phyloP scores from a whole-genome alignment of 2,888 invertebrate species.

The Platycheirus rosarum region DNA sequence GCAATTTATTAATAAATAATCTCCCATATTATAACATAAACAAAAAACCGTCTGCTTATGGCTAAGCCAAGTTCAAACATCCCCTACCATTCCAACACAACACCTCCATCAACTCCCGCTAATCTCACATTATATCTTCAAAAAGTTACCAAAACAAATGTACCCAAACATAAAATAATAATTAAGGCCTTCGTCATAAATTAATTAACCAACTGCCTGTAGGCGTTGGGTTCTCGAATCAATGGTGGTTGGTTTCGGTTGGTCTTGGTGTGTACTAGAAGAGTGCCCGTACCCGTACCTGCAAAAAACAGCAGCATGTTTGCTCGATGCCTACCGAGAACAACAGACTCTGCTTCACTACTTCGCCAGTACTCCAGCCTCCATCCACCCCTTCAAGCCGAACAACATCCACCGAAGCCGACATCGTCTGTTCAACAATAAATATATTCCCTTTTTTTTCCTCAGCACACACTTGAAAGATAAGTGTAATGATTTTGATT shows the following conservation, averaged over 20 bases:
- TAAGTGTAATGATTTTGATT: conserved; percentile 67
- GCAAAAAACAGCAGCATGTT: conserved; percentile 40
- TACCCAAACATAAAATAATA: conserved; percentile 5
- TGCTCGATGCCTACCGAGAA: conserved; percentile 35
- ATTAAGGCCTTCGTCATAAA: conserved; percentile 8
- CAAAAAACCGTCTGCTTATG: too few species aligned
- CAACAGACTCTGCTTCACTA: conserved; percentile 18
- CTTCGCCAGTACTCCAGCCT: neutral
- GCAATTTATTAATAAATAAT: too few species aligned
- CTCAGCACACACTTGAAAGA: conserved; percentile 61
- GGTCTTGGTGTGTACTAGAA: neutral
- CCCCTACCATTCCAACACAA: neutral
- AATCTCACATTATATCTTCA: neutral
- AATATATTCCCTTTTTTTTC: conserved; percentile 31
- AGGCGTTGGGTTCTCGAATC: conserved; percentile 9
- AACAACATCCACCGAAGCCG: conserved; percentile 4
- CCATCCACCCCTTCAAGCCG: conserved; percentile 2
- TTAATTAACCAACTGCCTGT: conserved; percentile 61
- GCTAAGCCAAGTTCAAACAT: too few species aligned
- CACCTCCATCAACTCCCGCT: neutral
- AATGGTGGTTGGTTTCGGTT: neutral
- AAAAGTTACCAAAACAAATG: neutral
- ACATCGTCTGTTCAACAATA: conserved; percentile 6
- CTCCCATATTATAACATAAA: too few species aligned
- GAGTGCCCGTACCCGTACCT: conserved; percentile 11